Evolutionary conservation across 1,140 invertebrate genomes (phyloP).

Genomic region (Bombus cullumanus): DNA sequence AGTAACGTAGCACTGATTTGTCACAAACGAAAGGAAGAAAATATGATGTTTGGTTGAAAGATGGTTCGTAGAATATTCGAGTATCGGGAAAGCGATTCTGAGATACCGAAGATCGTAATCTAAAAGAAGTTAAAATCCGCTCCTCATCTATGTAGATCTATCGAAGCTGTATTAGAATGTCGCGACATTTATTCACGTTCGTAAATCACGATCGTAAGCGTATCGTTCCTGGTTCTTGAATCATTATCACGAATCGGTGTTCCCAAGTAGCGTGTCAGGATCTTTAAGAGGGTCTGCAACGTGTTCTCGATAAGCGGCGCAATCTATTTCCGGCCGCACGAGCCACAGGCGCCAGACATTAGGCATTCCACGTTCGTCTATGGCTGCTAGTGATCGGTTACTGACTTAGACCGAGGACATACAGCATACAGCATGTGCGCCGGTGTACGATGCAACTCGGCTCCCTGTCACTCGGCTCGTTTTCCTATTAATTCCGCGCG

Average conservation of each 20-base stretch:
- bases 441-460: slow-evolving; percentile 30
- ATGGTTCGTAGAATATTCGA: too few relatives aligned
- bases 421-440: slow-evolving; percentile 8
- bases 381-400: slow-evolving; percentile 49
- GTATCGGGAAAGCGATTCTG: too few relatives aligned
- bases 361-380: slow-evolving; percentile 55
- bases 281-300: slow-evolving; percentile 37
- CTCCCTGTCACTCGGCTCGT: slow-evolving; percentile 68
- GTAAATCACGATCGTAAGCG: not conserved
- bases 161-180: not conserved
- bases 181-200: not conserved
- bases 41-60: too few relatives aligned
- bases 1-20: too few relatives aligned
- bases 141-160: rapidly evolving
- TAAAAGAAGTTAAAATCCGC: too few relatives aligned
- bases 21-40: too few relatives aligned
- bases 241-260: slow-evolving; percentile 17
- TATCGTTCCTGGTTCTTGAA: not conserved
- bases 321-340: slow-evolving; percentile 57
- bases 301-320: slow-evolving; percentile 53
- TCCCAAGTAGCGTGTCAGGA: slow-evolving; percentile 1
- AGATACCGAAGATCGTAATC: too few relatives aligned
- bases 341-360: slow-evolving; percentile 61
- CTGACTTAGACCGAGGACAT: slow-evolving; percentile 44
- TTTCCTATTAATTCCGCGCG: slow-evolving; percentile 72